phyloP scores from a whole-genome alignment of 2,888 invertebrate genomes.

The Acronicta leporina region DNA sequence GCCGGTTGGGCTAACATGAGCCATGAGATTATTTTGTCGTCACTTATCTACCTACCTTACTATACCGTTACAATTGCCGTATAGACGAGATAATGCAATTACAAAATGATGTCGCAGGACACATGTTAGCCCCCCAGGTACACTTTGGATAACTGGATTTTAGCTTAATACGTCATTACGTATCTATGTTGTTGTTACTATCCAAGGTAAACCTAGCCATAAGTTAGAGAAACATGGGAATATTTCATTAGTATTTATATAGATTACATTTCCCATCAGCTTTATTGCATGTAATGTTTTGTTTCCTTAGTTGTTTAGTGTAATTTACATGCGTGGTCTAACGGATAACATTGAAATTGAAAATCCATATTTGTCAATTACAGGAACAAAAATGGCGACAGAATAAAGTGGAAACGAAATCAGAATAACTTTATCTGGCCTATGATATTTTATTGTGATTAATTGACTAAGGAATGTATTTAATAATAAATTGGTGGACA shows the following conservation, averaged over 20 bases:
- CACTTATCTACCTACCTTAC: too few species aligned
- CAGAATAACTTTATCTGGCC: slow-evolving; percentile 67
- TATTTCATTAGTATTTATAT: not conserved
- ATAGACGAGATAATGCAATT: not conserved
- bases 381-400: slow-evolving; percentile 88
- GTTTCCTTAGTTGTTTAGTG: slow-evolving; percentile 1
- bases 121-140: not conserved
- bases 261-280: slow-evolving; percentile 15
- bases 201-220: not conserved
- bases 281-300: slow-evolving; percentile 30
- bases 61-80: too few species aligned
- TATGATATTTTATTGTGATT: slow-evolving; percentile 50
- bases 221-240: not conserved
- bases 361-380: slow-evolving; percentile 64
- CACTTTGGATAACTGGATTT: not conserved
- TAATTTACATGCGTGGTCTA: slow-evolving; percentile 10
- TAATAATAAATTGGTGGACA: slow-evolving; percentile 56
- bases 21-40: not conserved
- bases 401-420: slow-evolving; percentile 82
- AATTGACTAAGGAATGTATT: slow-evolving; percentile 52
- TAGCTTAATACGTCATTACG: not conserved
- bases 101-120: too few species aligned
- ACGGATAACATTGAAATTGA: slow-evolving; percentile 27
- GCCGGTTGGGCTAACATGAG: not conserved
- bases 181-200: not conserved